Percentiles rank a stretch among this genome's conserved stretches.
Evolutionary conservation across 2,888 invertebrate species (phyloP).

Genomic region (Heliconius charithonia): DNA sequence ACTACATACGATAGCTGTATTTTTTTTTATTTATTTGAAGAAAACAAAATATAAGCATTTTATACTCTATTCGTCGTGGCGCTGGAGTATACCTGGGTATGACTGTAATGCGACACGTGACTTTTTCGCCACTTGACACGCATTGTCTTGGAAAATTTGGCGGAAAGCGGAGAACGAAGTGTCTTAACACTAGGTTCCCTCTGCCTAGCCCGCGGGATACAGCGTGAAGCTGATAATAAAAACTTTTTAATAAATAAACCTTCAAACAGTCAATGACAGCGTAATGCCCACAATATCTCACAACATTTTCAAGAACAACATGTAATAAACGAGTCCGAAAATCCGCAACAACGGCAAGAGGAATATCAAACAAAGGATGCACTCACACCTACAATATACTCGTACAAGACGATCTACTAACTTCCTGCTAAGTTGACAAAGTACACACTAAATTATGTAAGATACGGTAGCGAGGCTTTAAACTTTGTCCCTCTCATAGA

Average conservation of each 20-base stretch:
- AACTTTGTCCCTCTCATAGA: constrained; percentile 43
- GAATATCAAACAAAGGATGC: constrained; percentile 35
- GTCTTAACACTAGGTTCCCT: no score
- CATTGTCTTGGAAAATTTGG: no score
- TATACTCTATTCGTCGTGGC: no score
- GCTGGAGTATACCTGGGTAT: no score
- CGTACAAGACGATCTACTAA: constrained; percentile 35
- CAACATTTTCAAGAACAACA: constrained; percentile 1
- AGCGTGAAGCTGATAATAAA: background rate
- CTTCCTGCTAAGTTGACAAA: constrained; percentile 47
- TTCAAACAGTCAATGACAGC: background rate
- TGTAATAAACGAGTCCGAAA: constrained; percentile 21
- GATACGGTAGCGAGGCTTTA: constrained; percentile 50
- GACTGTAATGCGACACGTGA: no score
- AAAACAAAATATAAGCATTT: no score
- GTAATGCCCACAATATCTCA: background rate
- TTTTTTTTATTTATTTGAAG: no score
- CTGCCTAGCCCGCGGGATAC: no score
- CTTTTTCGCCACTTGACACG: no score
- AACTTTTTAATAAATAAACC: background rate
- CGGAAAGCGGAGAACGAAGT: no score
- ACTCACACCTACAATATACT: constrained; percentile 22
- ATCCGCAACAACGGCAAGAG: constrained; percentile 32
- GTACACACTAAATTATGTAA: constrained; percentile 51
- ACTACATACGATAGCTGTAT: background rate